phyloP scores from a whole-genome alignment of 2,888 invertebrate species.

The Candidula unifasciata region DNA sequence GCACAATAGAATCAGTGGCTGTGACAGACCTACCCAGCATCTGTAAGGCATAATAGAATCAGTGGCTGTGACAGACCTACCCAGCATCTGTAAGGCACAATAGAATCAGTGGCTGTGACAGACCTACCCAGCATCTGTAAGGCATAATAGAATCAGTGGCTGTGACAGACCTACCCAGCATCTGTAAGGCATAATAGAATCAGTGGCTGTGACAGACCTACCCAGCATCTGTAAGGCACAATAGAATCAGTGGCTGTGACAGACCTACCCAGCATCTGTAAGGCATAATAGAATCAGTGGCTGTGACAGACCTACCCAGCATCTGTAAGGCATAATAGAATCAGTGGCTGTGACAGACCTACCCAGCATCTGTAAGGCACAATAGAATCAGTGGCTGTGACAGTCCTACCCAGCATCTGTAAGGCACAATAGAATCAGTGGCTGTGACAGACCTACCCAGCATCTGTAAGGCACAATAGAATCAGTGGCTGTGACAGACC shows the following conservation, averaged over 20 bases:
- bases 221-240: slow-evolving; percentile 70
- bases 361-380: slow-evolving; percentile 70
- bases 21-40: slow-evolving; percentile 75
- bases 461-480: slow-evolving; percentile 63
- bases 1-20: no score
- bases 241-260: no score
- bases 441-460: slow-evolving; percentile 72
- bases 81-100: slow-evolving; percentile 68
- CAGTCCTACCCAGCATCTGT: slow-evolving; percentile 74
- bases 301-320: slow-evolving; percentile 73
- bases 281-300: no score
- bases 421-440: no score
- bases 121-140: slow-evolving; percentile 76
- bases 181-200: slow-evolving; percentile 60
- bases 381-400: no score
- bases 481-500: slow-evolving; percentile 64
- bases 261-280: slow-evolving; percentile 76
- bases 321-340: slow-evolving; percentile 62
- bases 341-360: slow-evolving; percentile 67
- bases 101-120: background rate
- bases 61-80: slow-evolving; percentile 69
- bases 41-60: slow-evolving; percentile 54
- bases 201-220: slow-evolving; percentile 66
- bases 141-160: no score
- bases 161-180: slow-evolving; percentile 74